Conservation (phyloP, 1,140 invertebrate species). For the Elysia chlorotica region DNA sequence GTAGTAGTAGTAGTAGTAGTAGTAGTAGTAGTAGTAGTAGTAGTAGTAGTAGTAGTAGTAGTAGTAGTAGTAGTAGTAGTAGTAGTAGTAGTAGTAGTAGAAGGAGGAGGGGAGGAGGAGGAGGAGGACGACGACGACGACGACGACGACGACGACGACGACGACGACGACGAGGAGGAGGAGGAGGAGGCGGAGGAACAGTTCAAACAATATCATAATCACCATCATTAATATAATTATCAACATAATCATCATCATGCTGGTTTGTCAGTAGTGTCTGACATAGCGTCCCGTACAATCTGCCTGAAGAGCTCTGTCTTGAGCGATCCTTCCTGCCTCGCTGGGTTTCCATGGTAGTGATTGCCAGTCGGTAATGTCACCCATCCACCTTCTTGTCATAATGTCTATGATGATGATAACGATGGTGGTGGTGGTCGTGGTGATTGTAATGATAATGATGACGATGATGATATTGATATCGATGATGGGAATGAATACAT, state of each 20-base stretch:
- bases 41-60: not conserved
- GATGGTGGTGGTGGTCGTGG: too few relatives aligned
- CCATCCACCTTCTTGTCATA: too few relatives aligned
- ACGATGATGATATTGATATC: too few relatives aligned
- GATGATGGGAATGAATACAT: too few relatives aligned
- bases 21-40: not conserved
- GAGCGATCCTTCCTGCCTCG: not conserved
- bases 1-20: too few relatives aligned
- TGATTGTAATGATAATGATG: too few relatives aligned
- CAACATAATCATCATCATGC: not conserved
- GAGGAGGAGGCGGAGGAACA: not conserved
- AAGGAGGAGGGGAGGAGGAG: not conserved
- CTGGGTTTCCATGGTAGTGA: not conserved
- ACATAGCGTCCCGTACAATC: not conserved
- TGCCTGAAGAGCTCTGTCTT: not conserved
- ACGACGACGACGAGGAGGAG: slow-evolving; percentile 7
- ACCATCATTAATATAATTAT: slow-evolving; percentile 13
- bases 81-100: not conserved
- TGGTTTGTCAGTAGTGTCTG: not conserved
- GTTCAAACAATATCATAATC: too few relatives aligned
- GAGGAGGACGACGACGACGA: not conserved
- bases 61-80: slow-evolving; percentile 7
- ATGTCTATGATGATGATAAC: too few relatives aligned
- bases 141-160: not conserved
- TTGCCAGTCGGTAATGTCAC: too few relatives aligned